A percentile compares a stretch with the other conserved stretches of the same genome.
Evolutionary conservation across 2,888 invertebrate species (phyloP).

Genomic region (Cerastis leucographa): DNA sequence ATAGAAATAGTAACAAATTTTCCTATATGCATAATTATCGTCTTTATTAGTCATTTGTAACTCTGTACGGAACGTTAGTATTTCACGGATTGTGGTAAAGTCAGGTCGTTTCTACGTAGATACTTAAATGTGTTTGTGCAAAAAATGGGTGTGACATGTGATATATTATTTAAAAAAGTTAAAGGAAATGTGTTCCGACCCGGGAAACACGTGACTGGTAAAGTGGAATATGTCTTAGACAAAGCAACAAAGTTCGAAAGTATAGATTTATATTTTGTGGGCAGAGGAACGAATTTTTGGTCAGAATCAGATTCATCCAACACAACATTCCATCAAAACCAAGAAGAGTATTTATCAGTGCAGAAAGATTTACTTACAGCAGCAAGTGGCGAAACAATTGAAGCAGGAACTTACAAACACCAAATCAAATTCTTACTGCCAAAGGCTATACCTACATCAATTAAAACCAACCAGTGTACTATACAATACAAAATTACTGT

Average conservation of each 20-base stretch:
- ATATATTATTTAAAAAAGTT: slow-evolving; percentile 5
- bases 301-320: slow-evolving; percentile 11
- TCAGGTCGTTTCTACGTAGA: background rate
- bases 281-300: slow-evolving; percentile 16
- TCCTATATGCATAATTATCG: too few relatives aligned
- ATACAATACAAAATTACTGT: slow-evolving; percentile 8
- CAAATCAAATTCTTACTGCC: background rate
- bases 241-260: slow-evolving; percentile 17
- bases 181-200: slow-evolving; percentile 10
- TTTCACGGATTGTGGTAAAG: background rate
- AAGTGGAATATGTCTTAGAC: slow-evolving; percentile 1
- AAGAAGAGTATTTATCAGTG: slow-evolving; percentile 12
- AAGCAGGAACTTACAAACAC: background rate
- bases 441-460: slow-evolving; percentile 16
- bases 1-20: background rate
- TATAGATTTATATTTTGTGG: slow-evolving; percentile 11
- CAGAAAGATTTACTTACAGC: background rate
- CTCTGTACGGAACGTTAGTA: background rate
- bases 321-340: background rate
- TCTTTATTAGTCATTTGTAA: slow-evolving; percentile 1
- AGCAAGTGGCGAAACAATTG: background rate
- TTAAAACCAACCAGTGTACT: slow-evolving; percentile 11
- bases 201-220: background rate
- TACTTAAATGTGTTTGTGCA: background rate
- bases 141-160: slow-evolving; percentile 11